phyloP scores from a whole-genome alignment of 2,113 vertebrate species.

The Panurus biarmicus region DNA sequence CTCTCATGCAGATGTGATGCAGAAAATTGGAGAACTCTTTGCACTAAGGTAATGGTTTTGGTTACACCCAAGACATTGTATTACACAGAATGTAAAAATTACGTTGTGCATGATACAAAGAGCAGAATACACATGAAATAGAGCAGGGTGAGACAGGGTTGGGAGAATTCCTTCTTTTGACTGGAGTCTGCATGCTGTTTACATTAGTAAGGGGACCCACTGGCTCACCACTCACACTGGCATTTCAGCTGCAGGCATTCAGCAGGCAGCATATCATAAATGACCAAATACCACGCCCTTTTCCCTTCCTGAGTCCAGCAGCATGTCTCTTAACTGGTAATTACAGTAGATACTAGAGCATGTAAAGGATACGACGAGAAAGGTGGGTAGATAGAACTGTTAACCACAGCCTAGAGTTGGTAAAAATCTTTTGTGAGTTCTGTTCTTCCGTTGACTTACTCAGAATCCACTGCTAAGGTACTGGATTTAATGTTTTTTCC shows the following conservation, averaged over 20 bases:
- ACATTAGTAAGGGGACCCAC: neutral
- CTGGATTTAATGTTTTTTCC: neutral
- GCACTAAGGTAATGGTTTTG: conserved; percentile 78
- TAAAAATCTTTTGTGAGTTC: neutral
- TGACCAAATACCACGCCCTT: neutral
- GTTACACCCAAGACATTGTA: neutral
- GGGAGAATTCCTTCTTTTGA: neutral
- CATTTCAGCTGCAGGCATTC: neutral
- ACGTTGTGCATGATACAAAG: neutral
- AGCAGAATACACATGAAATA: neutral
- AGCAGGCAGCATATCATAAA: neutral
- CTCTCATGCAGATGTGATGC: conserved; percentile 94
- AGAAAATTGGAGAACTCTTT: conserved; percentile 97
- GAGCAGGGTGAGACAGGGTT: accelerated
- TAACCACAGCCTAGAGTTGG: neutral
- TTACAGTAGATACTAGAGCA: neutral
- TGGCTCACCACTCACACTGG: neutral
- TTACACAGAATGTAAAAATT: neutral
- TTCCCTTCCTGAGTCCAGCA: neutral
- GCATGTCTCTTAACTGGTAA: neutral
- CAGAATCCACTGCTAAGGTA: neutral
- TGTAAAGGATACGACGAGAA: neutral
- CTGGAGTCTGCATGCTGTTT: neutral
- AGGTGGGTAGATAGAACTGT: neutral
- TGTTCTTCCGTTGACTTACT: neutral